These are phyloP conservation scores for Loripinus fragilis DNA, from an alignment of 2,888 invertebrate genomes.

Conservation along the genomic window DNA sequence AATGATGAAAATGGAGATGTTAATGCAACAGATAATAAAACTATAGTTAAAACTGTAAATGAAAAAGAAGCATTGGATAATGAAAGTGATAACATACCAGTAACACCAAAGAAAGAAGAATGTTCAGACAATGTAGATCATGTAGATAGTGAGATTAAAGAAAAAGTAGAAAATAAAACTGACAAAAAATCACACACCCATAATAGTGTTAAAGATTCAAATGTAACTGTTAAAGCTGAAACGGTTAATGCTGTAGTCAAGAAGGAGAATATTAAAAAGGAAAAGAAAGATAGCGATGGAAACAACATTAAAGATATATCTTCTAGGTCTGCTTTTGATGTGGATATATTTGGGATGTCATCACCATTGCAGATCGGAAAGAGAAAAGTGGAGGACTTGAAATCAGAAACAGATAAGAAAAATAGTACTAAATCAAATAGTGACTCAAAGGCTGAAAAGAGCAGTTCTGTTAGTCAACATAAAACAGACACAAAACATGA, in stretches of 20 bases:
- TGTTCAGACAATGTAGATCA: not conserved
- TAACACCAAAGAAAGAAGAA: not conserved
- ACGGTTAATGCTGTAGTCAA: slow-evolving; percentile 7
- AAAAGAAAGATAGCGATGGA: slow-evolving; percentile 31
- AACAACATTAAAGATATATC: slow-evolving; percentile 25
- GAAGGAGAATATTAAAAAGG: slow-evolving; percentile 17
- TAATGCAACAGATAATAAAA: not conserved
- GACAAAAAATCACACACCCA: not conserved
- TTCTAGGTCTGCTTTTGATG: slow-evolving; percentile 35
- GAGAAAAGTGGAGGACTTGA: slow-evolving; percentile 36
- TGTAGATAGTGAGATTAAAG: not conserved
- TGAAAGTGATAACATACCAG: not conserved
- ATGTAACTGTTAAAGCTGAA: not conserved
- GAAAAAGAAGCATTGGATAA: not conserved
- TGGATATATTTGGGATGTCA: slow-evolving; percentile 32
- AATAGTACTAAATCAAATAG: not conserved
- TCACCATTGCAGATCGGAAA: slow-evolving; percentile 23
- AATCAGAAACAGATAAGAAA: slow-evolving; percentile 31
- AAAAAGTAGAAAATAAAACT: not conserved
- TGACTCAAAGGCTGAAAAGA: slow-evolving; percentile 17
- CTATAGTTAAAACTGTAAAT: not conserved
- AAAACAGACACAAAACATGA: slow-evolving; percentile 36
- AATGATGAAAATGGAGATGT: not conserved
- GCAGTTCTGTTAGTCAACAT: slow-evolving; percentile 13
- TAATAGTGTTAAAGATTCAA: not conserved